A percentile compares a stretch with the other conserved stretches of the same genome.
Evolutionary conservation across 2,113 vertebrate genomes (phyloP).

Genomic region (Paratilapia polleni): DNA sequence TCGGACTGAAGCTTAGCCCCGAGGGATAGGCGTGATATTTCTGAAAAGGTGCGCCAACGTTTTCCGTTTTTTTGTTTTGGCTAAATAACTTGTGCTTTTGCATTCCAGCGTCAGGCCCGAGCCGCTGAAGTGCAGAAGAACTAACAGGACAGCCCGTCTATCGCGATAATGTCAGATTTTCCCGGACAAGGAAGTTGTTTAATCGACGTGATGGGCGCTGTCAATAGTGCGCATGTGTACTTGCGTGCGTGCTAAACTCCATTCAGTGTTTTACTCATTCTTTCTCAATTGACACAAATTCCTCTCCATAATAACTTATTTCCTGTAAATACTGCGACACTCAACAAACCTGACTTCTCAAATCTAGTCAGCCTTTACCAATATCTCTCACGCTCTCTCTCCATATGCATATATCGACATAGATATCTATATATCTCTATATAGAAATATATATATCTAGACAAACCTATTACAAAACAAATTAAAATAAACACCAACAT

Average conservation of each 20-base stretch:
- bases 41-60: not conserved
- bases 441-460: no score
- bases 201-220: not conserved
- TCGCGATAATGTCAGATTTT: constrained; percentile 67
- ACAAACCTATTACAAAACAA: no score
- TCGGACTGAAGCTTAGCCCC: constrained; percentile 26
- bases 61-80: constrained; percentile 24
- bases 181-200: constrained; percentile 70
- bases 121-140: constrained; percentile 37
- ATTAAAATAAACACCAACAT: no score
- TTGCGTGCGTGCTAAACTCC: not conserved
- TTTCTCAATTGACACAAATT: not conserved
- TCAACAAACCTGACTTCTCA: not conserved
- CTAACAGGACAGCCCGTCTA: constrained; percentile 27
- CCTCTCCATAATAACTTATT: not conserved
- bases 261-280: not conserved
- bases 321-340: not conserved
- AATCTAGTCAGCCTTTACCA: not conserved
- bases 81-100: constrained; percentile 67
- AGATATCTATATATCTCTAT: not conserved
- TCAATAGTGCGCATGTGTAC: constrained; percentile 48
- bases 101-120: constrained; percentile 70
- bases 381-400: not conserved
- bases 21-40: not conserved
- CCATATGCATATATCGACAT: not conserved